These are phyloP conservation scores for Tamandua tetradactyla DNA, from an alignment of 2,797 vertebrate genomes.

Conservation along the genomic window DNA sequence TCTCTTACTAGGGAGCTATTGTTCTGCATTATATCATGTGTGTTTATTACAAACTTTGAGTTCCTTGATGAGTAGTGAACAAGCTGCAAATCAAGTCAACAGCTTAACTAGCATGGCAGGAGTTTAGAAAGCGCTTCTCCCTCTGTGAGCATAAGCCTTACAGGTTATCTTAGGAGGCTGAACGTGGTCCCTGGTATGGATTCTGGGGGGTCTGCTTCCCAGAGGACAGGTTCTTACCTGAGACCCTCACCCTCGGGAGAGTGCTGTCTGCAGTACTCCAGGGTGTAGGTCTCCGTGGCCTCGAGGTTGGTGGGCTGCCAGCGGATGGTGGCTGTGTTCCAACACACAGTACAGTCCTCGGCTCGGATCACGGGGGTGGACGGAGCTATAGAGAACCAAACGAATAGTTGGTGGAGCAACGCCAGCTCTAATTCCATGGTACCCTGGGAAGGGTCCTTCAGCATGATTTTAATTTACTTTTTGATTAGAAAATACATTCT, in stretches of 20 bases:
- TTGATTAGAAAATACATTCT: neutral
- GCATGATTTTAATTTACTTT: neutral
- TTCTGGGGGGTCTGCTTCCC: accelerated
- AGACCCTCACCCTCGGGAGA: conserved; percentile 95
- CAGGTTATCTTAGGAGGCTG: conserved; percentile 5
- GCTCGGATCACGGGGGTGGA: conserved; percentile 91
- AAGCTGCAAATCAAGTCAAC: conserved; percentile 51
- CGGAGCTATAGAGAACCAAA: conserved; percentile 87
- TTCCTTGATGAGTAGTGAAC: conserved; percentile 43
- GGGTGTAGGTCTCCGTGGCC: conserved; percentile 88
- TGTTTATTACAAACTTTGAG: conserved; percentile 49
- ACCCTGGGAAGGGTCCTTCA: neutral
- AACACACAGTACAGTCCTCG: conserved; percentile 91
- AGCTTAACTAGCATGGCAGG: conserved; percentile 34
- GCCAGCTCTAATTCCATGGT: neutral
- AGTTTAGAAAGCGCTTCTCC: conserved; percentile 58
- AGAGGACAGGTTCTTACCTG: conserved; percentile 87
- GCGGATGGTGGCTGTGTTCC: conserved; percentile 92
- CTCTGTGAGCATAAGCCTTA: conserved; percentile 28
- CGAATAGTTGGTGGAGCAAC: neutral
- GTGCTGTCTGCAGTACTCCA: conserved; percentile 96
- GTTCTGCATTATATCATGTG: conserved; percentile 6
- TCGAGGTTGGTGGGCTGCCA: conserved; percentile 85
- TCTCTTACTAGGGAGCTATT: conserved; percentile 57
- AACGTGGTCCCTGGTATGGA: neutral